Percentiles rank a stretch among this genome's conserved stretches.
Evolutionary conservation across 2,888 invertebrate species (phyloP).

Genomic region (Chrysina gloriosa): DNA sequence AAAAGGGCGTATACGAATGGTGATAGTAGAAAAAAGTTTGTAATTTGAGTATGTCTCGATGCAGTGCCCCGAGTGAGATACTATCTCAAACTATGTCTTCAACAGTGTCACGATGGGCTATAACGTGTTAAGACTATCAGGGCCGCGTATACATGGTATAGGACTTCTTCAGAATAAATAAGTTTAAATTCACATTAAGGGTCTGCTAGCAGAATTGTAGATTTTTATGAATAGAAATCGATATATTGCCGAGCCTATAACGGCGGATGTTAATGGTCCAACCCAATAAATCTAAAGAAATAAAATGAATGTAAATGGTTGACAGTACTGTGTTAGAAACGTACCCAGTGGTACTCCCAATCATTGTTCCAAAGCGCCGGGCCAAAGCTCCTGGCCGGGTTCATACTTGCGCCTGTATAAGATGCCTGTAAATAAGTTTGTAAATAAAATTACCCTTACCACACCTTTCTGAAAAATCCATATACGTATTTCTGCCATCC

Average conservation of each 20-base stretch:
- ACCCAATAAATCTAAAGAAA: constrained; percentile 60
- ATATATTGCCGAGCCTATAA: constrained; percentile 55
- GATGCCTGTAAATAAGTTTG: constrained; percentile 59
- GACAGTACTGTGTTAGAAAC: constrained; percentile 44
- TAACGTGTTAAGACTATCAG: too few species aligned
- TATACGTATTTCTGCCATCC: too few species aligned
- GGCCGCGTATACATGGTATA: too few species aligned
- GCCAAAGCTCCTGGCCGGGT: constrained; percentile 76
- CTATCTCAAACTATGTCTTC: too few species aligned
- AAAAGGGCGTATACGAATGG: too few species aligned
- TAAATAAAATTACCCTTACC: background rate
- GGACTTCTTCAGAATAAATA: too few species aligned
- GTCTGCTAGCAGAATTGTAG: background rate
- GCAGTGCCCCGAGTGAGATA: too few species aligned
- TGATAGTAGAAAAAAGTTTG: too few species aligned
- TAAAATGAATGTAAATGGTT: constrained; percentile 3
- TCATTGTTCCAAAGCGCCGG: constrained; percentile 77
- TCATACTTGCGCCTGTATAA: constrained; percentile 77
- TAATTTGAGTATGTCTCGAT: too few species aligned
- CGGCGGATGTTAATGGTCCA: constrained; percentile 57
- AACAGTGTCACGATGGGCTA: too few species aligned
- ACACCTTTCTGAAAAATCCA: too few species aligned
- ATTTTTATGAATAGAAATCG: constrained; percentile 50
- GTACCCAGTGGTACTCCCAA: constrained; percentile 77
- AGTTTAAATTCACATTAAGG: too few species aligned